Conservation (phyloP, 2,888 invertebrate species). For the Tinea pellionella region DNA sequence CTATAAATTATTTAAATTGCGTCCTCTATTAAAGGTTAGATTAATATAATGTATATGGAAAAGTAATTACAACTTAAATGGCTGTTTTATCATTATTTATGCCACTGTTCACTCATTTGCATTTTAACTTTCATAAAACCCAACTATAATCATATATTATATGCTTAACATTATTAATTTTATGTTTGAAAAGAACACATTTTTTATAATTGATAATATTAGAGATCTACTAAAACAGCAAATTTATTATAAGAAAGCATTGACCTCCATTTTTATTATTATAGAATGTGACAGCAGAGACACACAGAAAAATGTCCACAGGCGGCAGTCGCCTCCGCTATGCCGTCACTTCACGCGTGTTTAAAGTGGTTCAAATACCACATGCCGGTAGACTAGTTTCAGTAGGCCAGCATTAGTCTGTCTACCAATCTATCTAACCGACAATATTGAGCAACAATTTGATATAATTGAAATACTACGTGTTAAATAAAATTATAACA, state of each 20-base stretch:
- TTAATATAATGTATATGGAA: constrained; percentile 5
- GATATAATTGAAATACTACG: background rate
- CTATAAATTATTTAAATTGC: constrained; percentile 14
- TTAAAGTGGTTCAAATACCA: too few species aligned
- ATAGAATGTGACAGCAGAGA: too few species aligned
- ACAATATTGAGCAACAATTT: background rate
- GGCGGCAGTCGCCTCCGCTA: too few species aligned
- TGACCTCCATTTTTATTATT: too few species aligned
- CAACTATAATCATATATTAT: background rate
- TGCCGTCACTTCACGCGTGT: too few species aligned
- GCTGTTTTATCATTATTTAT: constrained; percentile 10
- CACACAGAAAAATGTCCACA: too few species aligned
- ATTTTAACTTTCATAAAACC: background rate
- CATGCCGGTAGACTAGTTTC: too few species aligned
- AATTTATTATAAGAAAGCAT: too few species aligned
- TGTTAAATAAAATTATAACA: background rate
- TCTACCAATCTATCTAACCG: too few species aligned
- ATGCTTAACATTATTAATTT: background rate
- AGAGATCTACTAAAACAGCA: too few species aligned
- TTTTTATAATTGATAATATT: too few species aligned
- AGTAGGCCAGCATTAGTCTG: too few species aligned
- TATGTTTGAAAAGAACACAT: background rate
- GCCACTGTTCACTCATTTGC: background rate
- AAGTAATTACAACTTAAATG: constrained; percentile 6
- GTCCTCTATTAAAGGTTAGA: constrained; percentile 10